Conservation (phyloP, 2,113 vertebrate species). For the Austrofundulus limnaeus region DNA sequence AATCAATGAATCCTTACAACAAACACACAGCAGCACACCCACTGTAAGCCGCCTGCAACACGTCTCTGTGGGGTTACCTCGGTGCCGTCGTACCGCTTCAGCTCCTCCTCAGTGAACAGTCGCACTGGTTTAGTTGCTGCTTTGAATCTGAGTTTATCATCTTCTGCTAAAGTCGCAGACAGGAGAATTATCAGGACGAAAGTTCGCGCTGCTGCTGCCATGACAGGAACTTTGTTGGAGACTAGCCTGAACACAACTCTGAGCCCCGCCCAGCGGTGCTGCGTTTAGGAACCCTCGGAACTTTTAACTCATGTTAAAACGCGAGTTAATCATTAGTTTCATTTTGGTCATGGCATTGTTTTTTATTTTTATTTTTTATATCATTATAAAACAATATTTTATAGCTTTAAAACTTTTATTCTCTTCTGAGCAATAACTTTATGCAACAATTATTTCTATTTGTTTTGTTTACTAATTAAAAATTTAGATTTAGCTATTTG, state of each 20-base stretch:
- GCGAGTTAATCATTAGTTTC: too few species aligned
- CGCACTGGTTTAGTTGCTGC: slow-evolving; percentile 79
- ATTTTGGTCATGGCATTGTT: too few species aligned
- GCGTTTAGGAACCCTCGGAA: slow-evolving; percentile 22
- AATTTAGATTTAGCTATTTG: too few species aligned
- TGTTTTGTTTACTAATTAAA: too few species aligned
- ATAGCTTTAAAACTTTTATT: too few species aligned
- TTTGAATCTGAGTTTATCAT: slow-evolving; percentile 59
- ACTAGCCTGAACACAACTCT: slow-evolving; percentile 18
- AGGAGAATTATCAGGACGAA: slow-evolving; percentile 18
- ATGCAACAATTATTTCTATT: too few species aligned
- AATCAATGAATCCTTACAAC: slow-evolving; percentile 1
- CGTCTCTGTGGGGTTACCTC: slow-evolving; percentile 73
- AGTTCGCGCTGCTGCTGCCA: slow-evolving; percentile 42
- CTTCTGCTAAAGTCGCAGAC: slow-evolving; percentile 28
- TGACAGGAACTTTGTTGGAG: slow-evolving; percentile 18
- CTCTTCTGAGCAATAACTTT: too few species aligned
- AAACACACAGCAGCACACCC: neutral
- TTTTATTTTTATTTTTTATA: too few species aligned
- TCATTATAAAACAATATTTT: too few species aligned
- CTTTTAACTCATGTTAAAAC: neutral
- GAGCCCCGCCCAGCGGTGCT: neutral
- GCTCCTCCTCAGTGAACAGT: slow-evolving; percentile 90
- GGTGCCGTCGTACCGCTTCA: slow-evolving; percentile 84
- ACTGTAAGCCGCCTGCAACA: too few species aligned